A percentile compares a stretch with the other conserved stretches of the same genome.
phyloP scores from a whole-genome alignment of 2,113 vertebrate genomes.

The Tapirus terrestris region DNA sequence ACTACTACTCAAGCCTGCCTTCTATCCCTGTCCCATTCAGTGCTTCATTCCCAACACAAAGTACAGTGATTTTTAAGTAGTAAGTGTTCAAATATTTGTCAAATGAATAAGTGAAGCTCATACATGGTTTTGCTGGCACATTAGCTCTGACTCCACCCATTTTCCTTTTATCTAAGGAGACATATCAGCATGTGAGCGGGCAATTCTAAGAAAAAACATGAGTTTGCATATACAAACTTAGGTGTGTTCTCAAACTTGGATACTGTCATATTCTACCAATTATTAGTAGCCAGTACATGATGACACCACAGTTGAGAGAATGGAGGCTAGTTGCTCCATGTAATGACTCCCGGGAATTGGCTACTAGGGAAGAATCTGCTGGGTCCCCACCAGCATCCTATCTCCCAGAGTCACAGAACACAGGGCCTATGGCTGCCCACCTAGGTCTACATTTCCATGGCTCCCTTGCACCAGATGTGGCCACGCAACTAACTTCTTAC shows the following conservation, averaged over 20 bases:
- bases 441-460: background rate
- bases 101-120: background rate
- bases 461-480: background rate
- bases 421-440: background rate
- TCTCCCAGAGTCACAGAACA: background rate
- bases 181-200: background rate
- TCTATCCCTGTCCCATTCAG: background rate
- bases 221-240: background rate
- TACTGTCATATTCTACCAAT: background rate
- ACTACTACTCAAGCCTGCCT: background rate
- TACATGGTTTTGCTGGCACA: background rate
- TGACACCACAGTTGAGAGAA: background rate
- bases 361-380: background rate
- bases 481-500: background rate
- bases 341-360: background rate
- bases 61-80: background rate
- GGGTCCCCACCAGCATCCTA: background rate
- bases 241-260: background rate
- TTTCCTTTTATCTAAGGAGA: background rate
- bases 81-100: background rate
- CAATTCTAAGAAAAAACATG: background rate
- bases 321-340: background rate
- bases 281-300: background rate
- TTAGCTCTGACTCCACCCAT: background rate
- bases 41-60: background rate